Evolutionary conservation across 1,140 invertebrate species (phyloP), one percentile per base, ranked within the genome.

Genomic region (Drosophila malerkotliana): DNA sequence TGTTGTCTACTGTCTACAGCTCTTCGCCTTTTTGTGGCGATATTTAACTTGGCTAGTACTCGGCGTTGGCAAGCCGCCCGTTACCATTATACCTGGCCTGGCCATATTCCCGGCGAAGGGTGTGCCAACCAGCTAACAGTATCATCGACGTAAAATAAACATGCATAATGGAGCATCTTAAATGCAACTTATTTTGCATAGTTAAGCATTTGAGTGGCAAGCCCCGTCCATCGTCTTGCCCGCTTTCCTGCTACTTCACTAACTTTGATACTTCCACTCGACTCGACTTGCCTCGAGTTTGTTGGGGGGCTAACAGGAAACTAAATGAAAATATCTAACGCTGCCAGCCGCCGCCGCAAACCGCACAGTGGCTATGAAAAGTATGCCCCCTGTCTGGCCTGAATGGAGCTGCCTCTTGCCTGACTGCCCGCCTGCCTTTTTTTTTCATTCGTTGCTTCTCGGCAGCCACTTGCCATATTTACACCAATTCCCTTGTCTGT

Each of bases 151-250:
- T 79, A 79, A 77, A 79, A 88, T 83, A 87, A 87, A 81, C 82
- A 87, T 82, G 82, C 82, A 87, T 87, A 87, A 87, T 87, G 82
- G 82, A 87, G 82, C 82, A 87, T 87, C 82, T 87, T 87, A 81
- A 87, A 87, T 87, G 82, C 82, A 88, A 88, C 83, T 88, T 88
- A 88, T 88, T 88, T 88, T 88, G 83, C 83, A 88, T 88, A 88
- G 83, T 88, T 88, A 88, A 88, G 83, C 83, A 88, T 88, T 88
- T 88, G 83, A 88, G 83, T 82, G 83, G 83, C 83, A 71, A 60
- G 75, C 51, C 72, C 51, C 21, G 32, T 18, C 52, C 39, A 10
- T 9, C 48, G 47, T 30, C 63, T 12, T 32, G 58, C n/a, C 54
- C 24, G 30, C 67, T 51, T 47, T 39, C n/a, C 60, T 77, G 81